Percentiles rank a stretch among this genome's conserved stretches.
Conservation (phyloP, 2,113 vertebrate genomes). For the Connochaetes taurinus region DNA sequence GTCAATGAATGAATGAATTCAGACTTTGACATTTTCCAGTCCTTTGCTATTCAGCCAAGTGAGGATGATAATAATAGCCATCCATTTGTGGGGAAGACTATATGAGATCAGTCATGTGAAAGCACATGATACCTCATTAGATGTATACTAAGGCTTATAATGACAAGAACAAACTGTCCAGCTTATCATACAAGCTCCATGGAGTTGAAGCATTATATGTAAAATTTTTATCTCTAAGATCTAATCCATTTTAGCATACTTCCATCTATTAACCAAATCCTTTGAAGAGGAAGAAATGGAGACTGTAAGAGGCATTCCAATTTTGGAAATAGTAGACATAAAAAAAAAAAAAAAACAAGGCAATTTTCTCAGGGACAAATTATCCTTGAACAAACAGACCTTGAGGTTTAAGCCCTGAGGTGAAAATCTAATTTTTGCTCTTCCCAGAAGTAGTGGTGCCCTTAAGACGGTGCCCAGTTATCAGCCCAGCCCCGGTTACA, state of each 20-base stretch:
- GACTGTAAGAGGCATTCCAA: background rate
- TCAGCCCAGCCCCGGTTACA: background rate
- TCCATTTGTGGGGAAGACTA: background rate
- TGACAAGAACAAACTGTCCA: background rate
- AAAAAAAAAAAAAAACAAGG: background rate
- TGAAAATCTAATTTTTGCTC: conserved; percentile 37
- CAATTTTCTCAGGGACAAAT: conserved; percentile 47
- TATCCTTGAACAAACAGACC: conserved; percentile 47
- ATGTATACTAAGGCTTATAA: background rate
- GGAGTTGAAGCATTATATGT: background rate
- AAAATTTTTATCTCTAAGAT: background rate
- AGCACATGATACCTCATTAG: background rate
- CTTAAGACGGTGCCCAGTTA: background rate
- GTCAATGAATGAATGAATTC: background rate
- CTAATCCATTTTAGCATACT: background rate
- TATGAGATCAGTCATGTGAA: background rate
- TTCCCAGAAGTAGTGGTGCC: background rate
- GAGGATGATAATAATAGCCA: background rate
- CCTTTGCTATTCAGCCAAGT: background rate
- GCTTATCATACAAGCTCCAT: background rate
- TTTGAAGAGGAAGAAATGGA: background rate
- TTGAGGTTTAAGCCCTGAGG: conserved; percentile 14
- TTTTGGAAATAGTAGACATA: background rate
- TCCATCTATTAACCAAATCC: background rate
- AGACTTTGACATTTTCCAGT: background rate